A percentile compares a stretch with the other conserved stretches of the same genome.
Evolutionary conservation across 1,140 invertebrate genomes (phyloP).

Genomic region (Myzus persicae): DNA sequence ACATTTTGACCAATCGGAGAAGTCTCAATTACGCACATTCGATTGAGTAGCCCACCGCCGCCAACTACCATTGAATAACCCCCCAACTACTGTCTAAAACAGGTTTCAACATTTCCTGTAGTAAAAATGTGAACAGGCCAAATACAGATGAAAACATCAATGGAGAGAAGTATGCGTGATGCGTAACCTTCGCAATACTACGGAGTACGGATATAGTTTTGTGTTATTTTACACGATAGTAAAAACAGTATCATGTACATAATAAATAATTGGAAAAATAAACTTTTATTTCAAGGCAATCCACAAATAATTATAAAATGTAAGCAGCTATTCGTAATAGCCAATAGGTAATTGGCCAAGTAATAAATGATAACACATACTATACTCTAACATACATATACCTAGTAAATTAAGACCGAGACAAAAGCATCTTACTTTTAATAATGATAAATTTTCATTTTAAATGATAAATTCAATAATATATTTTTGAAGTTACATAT

Average conservation of each 20-base stretch:
- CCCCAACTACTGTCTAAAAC: background rate
- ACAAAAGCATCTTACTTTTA: background rate
- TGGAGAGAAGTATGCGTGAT: background rate
- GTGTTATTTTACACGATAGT: background rate
- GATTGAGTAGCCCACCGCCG: background rate
- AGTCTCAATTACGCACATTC: background rate
- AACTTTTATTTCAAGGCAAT: conserved; percentile 20
- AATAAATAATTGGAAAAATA: background rate
- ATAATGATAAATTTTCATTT: too few species aligned
- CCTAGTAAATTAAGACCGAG: background rate
- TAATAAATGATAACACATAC: background rate
- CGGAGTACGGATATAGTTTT: background rate
- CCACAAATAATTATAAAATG: background rate
- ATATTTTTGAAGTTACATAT: background rate
- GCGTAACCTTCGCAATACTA: conserved; percentile 22
- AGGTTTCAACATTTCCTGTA: conserved; percentile 40
- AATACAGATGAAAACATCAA: conserved; percentile 9
- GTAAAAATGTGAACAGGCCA: background rate
- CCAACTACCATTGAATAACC: background rate
- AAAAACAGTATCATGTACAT: background rate
- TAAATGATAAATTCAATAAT: conserved; percentile 20
- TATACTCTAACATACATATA: background rate
- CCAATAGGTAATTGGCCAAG: background rate
- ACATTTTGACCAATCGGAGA: too few species aligned
- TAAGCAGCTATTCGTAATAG: background rate